A percentile compares a stretch with the other conserved stretches of the same genome.
Evolutionary conservation across 2,797 vertebrate species (phyloP).

Genomic region (Hemitrygon akajei): DNA sequence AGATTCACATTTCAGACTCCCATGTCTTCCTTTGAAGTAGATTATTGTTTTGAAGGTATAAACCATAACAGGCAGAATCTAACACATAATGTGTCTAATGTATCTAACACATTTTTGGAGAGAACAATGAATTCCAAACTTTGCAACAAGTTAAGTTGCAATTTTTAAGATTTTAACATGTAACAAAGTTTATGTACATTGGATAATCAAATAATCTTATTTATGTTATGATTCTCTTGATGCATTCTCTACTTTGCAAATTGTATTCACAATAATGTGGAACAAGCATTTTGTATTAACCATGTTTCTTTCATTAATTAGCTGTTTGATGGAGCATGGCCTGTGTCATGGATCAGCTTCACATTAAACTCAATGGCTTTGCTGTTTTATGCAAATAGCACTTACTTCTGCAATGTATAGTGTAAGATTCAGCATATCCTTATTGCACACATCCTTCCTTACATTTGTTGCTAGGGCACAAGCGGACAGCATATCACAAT

Average conservation of each 20-base stretch:
- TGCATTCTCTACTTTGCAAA: neutral
- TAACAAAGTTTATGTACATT: neutral
- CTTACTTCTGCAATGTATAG: constrained; percentile 42
- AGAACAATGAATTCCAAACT: neutral
- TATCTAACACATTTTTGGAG: no score
- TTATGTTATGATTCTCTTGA: constrained; percentile 39
- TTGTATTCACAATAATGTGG: constrained; percentile 39
- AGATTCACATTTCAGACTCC: no score
- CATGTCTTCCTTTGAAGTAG: no score
- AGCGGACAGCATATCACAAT: neutral
- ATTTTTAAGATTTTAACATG: constrained; percentile 28
- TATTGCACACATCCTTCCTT: neutral
- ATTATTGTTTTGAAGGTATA: no score
- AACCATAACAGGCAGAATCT: neutral
- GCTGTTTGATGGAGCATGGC: constrained; percentile 44
- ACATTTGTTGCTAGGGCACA: constrained; percentile 1
- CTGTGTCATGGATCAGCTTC: constrained; percentile 45
- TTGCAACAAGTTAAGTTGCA: neutral
- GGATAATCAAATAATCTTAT: constrained; percentile 35
- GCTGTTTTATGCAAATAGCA: constrained; percentile 47
- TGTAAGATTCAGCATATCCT: neutral
- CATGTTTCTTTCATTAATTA: constrained; percentile 50
- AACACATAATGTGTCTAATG: neutral
- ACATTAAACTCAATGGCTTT: constrained; percentile 48
- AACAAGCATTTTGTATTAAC: constrained; percentile 41